Evolutionary conservation across 2,888 invertebrate genomes (phyloP).

Genomic region (Eupithecia tripunctaria): DNA sequence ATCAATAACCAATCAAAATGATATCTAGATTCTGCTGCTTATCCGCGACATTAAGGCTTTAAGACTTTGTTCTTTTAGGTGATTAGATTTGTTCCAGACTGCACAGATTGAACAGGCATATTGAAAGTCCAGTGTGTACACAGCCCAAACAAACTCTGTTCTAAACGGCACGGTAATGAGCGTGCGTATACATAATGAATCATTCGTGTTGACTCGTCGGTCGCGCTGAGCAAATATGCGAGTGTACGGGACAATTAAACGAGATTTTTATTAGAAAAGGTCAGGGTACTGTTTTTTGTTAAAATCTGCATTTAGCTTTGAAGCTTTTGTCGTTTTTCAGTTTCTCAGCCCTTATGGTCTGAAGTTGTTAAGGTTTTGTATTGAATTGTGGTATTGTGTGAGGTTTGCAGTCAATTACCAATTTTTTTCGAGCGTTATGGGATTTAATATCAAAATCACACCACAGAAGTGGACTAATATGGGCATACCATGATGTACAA

Average conservation of each 20-base stretch:
- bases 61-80: background rate
- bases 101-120: background rate
- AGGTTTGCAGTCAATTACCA: background rate
- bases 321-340: background rate
- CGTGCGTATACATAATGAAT: conserved; percentile 59
- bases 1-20: too few relatives aligned
- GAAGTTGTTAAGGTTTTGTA: background rate
- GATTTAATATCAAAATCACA: background rate
- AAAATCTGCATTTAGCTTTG: background rate
- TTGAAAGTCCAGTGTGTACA: conserved; percentile 3
- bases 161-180: conserved; percentile 52
- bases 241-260: conserved; percentile 17
- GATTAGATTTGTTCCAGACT: background rate
- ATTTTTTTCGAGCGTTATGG: background rate
- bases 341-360: too few relatives aligned
- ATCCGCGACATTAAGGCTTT: background rate
- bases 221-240: conserved; percentile 43
- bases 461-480: too few relatives aligned
- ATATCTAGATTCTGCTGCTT: background rate
- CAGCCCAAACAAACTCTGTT: conserved; percentile 27
- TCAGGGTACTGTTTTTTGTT: background rate
- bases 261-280: conserved; percentile 10
- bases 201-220: conserved; percentile 52
- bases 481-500: too few relatives aligned
- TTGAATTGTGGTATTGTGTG: background rate